Evolutionary conservation across 2,888 invertebrate species (phyloP), one percentile per base, ranked within the genome.

Genomic region (Aromia moschata): DNA sequence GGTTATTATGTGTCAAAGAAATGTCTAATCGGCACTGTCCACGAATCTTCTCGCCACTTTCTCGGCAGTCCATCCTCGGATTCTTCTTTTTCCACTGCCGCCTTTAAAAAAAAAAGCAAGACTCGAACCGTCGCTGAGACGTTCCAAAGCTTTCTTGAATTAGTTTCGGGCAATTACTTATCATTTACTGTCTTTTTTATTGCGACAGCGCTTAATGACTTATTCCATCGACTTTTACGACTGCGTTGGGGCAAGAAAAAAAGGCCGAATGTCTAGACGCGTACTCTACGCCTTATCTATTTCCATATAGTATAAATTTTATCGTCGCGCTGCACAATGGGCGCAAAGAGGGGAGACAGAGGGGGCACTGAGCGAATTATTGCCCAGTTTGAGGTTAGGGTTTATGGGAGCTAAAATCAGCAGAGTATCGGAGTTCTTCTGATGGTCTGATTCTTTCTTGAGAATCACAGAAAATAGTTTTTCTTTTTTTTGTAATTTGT

Each of bases 401-500:
- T 49, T 49, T 49, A 49, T 49, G n/a, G 49, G 38, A 15, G n/a
- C 37, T 49, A 49, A 49, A 49, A 38, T 40, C n/a, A n/a, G n/a
- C n/a, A n/a, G n/a, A n/a, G n/a, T n/a, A n/a, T n/a, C n/a, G n/a
- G n/a, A n/a, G n/a, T n/a, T n/a, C n/a, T n/a, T n/a, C n/a, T n/a
- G n/a, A n/a, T n/a, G n/a, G n/a, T n/a, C n/a, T n/a, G n/a, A n/a
- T n/a, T n/a, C n/a, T n/a, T n/a, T n/a, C n/a, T n/a, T n/a, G n/a
- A n/a, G n/a, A n/a, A n/a, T n/a, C n/a, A n/a, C n/a, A n/a, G n/a
- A n/a, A n/a, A n/a, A n/a, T n/a, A n/a, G n/a, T n/a, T n/a, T n/a
- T n/a, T n/a, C n/a, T n/a, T n/a, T n/a, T n/a, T n/a, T n/a, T n/a
- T n/a, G n/a, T n/a, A n/a, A n/a, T n/a, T n/a, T n/a, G n/a, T n/a